phyloP scores from a whole-genome alignment of 2,113 vertebrate species.

The Heptranchias perlo region DNA sequence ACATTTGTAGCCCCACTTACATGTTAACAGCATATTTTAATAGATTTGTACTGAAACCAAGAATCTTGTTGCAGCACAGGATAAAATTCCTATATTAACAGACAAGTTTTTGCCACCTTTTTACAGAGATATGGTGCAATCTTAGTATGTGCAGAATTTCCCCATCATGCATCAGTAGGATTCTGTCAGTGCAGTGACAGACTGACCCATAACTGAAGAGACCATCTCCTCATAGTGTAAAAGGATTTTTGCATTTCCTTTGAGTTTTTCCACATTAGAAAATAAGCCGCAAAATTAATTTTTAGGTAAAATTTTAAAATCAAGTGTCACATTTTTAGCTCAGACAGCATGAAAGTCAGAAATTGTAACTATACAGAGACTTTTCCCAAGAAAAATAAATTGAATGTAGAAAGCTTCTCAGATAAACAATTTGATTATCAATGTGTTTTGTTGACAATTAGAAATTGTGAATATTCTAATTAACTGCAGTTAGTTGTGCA shows the following conservation, averaged over 20 bases:
- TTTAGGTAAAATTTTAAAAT: not conserved
- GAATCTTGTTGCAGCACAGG: not conserved
- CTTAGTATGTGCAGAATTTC: not conserved
- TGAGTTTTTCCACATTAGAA: not conserved
- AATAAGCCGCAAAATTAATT: not conserved
- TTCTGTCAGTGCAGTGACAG: not conserved
- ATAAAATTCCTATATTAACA: not conserved
- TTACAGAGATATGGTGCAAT: not conserved
- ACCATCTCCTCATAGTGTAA: not conserved
- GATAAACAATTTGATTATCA: not conserved
- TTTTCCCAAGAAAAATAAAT: not conserved
- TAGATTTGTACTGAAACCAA: not conserved
- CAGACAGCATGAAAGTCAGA: not conserved
- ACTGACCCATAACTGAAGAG: not conserved
- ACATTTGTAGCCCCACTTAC: not conserved
- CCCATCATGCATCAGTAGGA: not conserved
- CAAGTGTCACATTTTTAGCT: not conserved
- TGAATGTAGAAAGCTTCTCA: not conserved
- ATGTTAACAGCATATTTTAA: not conserved
- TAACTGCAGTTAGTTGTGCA: not conserved
- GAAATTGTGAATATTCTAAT: not conserved
- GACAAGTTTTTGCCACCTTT: not conserved
- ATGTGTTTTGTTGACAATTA: not conserved
- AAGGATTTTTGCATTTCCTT: not conserved
- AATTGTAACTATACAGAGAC: not conserved